Evolutionary conservation across 1,140 invertebrate species (phyloP).

Genomic region (Cotesia vestalis): DNA sequence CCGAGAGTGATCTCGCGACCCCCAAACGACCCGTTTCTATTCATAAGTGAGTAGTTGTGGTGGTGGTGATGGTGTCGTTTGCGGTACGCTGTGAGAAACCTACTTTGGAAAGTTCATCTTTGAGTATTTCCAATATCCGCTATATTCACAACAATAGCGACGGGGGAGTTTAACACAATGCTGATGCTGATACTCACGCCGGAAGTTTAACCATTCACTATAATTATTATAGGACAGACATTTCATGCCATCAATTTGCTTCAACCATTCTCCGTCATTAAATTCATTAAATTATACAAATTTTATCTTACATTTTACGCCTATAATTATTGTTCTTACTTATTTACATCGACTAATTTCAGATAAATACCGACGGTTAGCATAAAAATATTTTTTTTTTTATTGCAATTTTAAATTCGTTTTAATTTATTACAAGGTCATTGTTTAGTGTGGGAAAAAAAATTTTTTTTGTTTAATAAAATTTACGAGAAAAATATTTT

Average conservation of each 20-base stretch:
- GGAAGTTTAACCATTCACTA: conserved; percentile 19
- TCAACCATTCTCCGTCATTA: not conserved
- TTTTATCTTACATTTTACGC: not conserved
- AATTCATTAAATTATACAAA: not conserved
- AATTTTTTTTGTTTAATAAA: no score
- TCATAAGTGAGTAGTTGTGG: conserved; percentile 30
- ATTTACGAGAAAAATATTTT: no score
- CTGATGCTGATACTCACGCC: conserved; percentile 16
- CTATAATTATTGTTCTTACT: not conserved
- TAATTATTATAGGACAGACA: conserved; percentile 24
- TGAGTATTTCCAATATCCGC: conserved; percentile 38
- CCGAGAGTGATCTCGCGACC: conserved; percentile 28
- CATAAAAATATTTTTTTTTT: no score
- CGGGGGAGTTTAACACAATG: conserved; percentile 1
- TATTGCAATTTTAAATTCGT: no score
- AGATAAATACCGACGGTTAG: no score
- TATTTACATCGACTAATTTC: not conserved
- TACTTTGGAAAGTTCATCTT: conserved; percentile 33
- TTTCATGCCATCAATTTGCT: conserved; percentile 23
- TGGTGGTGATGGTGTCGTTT: no score
- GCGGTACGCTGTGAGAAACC: conserved; percentile 22
- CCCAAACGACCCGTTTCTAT: conserved; percentile 37
- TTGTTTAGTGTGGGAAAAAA: no score
- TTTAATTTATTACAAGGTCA: no score
- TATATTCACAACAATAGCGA: conserved; percentile 26